phyloP scores from a whole-genome alignment of 2,888 invertebrate species.

The Bruchidius siliquastri region DNA sequence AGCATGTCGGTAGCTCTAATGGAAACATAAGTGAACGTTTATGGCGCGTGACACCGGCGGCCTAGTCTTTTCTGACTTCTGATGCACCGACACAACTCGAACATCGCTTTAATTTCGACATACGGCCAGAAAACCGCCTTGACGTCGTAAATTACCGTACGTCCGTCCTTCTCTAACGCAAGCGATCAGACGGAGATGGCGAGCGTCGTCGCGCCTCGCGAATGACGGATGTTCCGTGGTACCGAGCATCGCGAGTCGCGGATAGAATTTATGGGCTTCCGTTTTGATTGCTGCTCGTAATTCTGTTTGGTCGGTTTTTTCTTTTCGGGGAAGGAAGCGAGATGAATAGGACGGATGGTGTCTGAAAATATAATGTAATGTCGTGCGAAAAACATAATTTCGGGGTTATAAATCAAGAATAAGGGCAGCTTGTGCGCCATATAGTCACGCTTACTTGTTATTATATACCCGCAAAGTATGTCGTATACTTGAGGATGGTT shows the following conservation, averaged over 20 bases:
- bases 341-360: not conserved
- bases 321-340: not conserved
- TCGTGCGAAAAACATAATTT: not conserved
- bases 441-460: not conserved
- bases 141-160: not conserved
- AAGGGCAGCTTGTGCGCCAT: not conserved
- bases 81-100: slow-evolving; percentile 34
- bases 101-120: slow-evolving; percentile 24
- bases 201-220: slow-evolving; percentile 32
- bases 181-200: not conserved
- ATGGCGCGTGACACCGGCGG: slow-evolving; percentile 48
- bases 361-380: not conserved
- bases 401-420: not conserved
- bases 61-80: slow-evolving; percentile 35
- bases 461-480: not conserved
- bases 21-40: slow-evolving; percentile 51
- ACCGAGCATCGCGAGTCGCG: slow-evolving; percentile 35
- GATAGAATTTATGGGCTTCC: slow-evolving; percentile 43
- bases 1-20: slow-evolving; percentile 45
- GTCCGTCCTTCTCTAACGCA: not conserved
- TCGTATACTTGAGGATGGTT: not conserved
- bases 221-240: slow-evolving; percentile 42
- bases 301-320: not conserved
- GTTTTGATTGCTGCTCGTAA: slow-evolving; percentile 23
- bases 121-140: slow-evolving; percentile 22